Evolutionary conservation across 2,797 vertebrate species (phyloP), one percentile per base, ranked within the genome.

Genomic region (Monodelphis domestica): DNA sequence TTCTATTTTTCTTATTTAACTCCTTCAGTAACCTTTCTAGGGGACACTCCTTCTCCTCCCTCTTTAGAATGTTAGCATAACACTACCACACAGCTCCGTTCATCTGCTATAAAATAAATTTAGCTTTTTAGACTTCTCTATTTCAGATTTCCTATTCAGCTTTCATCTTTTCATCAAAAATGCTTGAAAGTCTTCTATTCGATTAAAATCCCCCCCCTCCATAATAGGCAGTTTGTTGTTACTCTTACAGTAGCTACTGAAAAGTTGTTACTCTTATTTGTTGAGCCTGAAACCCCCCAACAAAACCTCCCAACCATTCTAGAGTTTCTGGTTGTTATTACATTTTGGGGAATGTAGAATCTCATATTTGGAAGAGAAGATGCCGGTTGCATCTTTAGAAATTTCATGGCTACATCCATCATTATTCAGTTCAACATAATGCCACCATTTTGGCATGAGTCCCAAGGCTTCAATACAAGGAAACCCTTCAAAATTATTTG

Each of bases 381-480:
- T 92, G 5, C 63, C 63, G 7, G 88, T 30, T 87, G 30, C 88
- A 1, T 92, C 89, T 89, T 52, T 78, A 53, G 55, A 90, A 92
- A 15, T 54, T 92, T 92, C 12, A 2, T 78, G 33, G 53, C 12
- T 29, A 53, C 12, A 89, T 92, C 33, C 45, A 45, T 93, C 33
- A 88, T 91, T 52, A 45, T 45, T 90, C 87, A 93, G 53, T 92
- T 89, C 24, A 90, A 91, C 30, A 95, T 94, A 28, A n/a, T 21
- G 53, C 90, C 21, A 89, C 6, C 33, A 38, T 54, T 55, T 15
- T 38, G 30, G 29, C 9, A 24, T 92, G 11, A 56, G 15, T 50
- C 38, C 21, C 70, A 84, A 84, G 70, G 63, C 15, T 70, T 4
- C 1, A 38, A 45, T 26, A 10, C 38, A 50, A 45, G 38, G 70